These are phyloP conservation scores for Malacoraja senta DNA, from an alignment of 2,797 vertebrate species.

Conservation along the genomic window DNA sequence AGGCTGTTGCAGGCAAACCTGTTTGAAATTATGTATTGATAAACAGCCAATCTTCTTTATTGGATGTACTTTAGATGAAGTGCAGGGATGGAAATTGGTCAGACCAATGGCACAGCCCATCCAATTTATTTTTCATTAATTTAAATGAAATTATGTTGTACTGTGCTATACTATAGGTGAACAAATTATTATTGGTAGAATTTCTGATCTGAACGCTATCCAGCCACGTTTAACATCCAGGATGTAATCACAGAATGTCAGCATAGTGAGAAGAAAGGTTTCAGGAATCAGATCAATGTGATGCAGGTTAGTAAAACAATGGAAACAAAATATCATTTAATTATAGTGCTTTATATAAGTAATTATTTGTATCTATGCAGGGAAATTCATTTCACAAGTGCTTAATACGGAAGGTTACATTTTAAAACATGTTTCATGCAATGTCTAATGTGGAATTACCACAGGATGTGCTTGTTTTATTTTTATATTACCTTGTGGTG, in stretches of 20 bases:
- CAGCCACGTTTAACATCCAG: neutral
- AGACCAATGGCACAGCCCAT: neutral
- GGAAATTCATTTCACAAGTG: neutral
- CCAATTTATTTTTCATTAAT: neutral
- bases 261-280: neutral
- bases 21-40: neutral
- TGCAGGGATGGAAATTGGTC: neutral
- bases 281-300: neutral
- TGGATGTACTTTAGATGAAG: neutral
- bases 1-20: neutral
- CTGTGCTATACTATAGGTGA: neutral
- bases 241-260: neutral
- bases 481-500: too few relatives aligned
- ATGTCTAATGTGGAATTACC: conserved; percentile 1
- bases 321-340: neutral
- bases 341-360: neutral
- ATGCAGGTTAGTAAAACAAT: neutral
- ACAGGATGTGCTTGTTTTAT: neutral
- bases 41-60: neutral
- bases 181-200: neutral
- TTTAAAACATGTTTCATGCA: neutral
- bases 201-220: neutral
- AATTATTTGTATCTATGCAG: neutral
- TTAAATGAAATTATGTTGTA: neutral
- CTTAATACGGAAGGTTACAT: neutral